Evolutionary conservation across 2,113 vertebrate genomes (phyloP).

Genomic region (Hemibagrus wyckioides): DNA sequence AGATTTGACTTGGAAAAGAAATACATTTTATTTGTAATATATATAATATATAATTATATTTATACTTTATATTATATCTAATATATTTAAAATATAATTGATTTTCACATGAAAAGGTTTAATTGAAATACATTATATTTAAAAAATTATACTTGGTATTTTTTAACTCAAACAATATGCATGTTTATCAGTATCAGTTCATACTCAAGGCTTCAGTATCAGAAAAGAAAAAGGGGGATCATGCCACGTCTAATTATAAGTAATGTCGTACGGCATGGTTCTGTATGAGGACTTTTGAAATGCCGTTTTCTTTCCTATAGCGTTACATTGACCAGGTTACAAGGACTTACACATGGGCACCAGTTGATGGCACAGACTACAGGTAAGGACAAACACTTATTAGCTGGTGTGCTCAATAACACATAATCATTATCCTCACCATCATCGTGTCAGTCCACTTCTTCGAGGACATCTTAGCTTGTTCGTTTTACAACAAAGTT

Average conservation of each 20-base stretch:
- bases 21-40: neutral
- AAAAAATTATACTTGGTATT: neutral
- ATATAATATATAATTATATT: neutral
- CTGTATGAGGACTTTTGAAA: neutral
- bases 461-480: neutral
- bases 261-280: neutral
- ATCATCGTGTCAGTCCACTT: neutral
- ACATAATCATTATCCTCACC: slow-evolving; percentile 1
- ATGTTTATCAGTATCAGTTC: neutral
- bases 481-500: neutral
- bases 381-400: slow-evolving; percentile 75
- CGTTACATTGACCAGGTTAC: slow-evolving; percentile 91
- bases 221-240: neutral
- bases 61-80: neutral
- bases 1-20: neutral
- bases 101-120: neutral
- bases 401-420: neutral
- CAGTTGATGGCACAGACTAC: slow-evolving; percentile 95
- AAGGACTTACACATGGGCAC: slow-evolving; percentile 93
- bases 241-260: neutral
- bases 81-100: neutral
- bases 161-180: neutral
- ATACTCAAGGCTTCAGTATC: neutral
- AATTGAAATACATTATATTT: neutral
- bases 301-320: slow-evolving; percentile 66